These are phyloP conservation scores for Candidula unifasciata DNA, from an alignment of 2,888 invertebrate genomes.

Conservation along the genomic window DNA sequence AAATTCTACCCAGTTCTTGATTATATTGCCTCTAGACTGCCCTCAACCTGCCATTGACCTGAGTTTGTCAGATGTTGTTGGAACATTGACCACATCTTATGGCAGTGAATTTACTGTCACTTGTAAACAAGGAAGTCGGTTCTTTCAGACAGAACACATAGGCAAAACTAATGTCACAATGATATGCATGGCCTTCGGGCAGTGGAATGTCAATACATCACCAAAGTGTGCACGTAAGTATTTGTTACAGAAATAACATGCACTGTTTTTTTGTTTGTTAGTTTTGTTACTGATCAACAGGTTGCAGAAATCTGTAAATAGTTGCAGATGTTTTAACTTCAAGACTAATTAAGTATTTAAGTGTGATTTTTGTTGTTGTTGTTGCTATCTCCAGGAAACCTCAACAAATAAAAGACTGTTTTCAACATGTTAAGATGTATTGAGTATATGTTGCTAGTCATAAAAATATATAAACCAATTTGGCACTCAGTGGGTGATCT, in stretches of 20 bases:
- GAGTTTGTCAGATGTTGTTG: slow-evolving; percentile 46
- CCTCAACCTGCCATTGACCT: slow-evolving; percentile 59
- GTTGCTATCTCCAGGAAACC: too few species aligned
- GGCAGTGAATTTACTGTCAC: slow-evolving; percentile 57
- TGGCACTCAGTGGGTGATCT: too few species aligned
- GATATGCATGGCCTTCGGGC: slow-evolving; percentile 61
- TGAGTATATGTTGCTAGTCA: too few species aligned
- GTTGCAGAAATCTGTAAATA: not conserved
- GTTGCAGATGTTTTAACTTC: not conserved
- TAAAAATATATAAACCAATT: too few species aligned
- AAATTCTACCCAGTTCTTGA: not conserved
- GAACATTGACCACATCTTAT: slow-evolving; percentile 52
- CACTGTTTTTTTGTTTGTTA: not conserved
- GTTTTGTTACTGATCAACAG: not conserved
- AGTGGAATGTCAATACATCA: slow-evolving; percentile 59
- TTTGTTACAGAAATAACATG: not conserved
- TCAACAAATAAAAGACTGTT: too few species aligned
- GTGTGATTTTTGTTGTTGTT: too few species aligned
- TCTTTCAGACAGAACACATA: slow-evolving; percentile 60
- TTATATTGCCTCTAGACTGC: slow-evolving; percentile 60
- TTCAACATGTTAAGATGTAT: too few species aligned
- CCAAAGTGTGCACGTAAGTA: slow-evolving; percentile 62
- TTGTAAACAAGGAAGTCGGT: slow-evolving; percentile 63
- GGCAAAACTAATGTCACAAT: slow-evolving; percentile 50
- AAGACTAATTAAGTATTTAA: too few species aligned